A percentile compares a stretch with the other conserved stretches of the same genome.
phyloP scores from a whole-genome alignment of 2,113 vertebrate species.

The Catharus minimus region DNA sequence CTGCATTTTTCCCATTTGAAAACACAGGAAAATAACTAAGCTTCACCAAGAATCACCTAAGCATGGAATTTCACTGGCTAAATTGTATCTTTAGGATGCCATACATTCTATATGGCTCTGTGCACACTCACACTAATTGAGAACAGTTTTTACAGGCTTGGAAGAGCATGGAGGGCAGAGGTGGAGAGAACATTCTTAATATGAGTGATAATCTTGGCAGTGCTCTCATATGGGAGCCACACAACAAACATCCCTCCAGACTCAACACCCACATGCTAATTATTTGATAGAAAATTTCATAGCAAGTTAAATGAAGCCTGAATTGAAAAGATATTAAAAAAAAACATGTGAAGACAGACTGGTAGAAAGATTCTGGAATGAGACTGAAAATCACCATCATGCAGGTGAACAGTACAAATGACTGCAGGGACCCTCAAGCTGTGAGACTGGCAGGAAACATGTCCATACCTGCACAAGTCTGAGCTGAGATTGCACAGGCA shows the following conservation, averaged over 20 bases:
- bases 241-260: neutral
- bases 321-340: neutral
- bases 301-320: neutral
- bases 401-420: neutral
- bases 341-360: neutral
- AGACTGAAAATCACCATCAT: neutral
- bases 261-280: neutral
- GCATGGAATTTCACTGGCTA: neutral
- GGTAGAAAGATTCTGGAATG: neutral
- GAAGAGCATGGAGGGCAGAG: neutral
- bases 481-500: neutral
- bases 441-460: neutral
- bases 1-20: neutral
- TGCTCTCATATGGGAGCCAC: neutral
- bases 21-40: neutral
- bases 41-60: neutral
- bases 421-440: neutral
- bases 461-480: neutral
- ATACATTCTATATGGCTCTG: rapidly evolving
- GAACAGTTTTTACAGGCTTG: neutral
- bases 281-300: neutral
- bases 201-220: neutral
- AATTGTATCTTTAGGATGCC: neutral
- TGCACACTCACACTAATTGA: neutral
- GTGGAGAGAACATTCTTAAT: neutral